A percentile compares a stretch with the other conserved stretches of the same genome.
Evolutionary conservation across 2,113 vertebrate genomes (phyloP).

Genomic region (Cacatua alba): DNA sequence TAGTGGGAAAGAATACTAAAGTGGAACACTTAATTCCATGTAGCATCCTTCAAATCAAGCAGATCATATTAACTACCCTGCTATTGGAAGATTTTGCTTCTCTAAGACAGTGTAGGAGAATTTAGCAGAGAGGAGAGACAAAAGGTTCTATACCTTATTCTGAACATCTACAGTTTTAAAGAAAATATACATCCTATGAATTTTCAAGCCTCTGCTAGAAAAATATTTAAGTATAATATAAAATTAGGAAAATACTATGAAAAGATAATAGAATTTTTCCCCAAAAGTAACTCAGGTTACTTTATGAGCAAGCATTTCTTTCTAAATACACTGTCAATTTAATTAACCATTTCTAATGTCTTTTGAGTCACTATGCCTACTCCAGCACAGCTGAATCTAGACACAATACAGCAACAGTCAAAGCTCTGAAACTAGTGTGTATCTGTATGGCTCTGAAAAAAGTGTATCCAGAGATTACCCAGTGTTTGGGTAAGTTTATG

Average conservation of each 20-base stretch:
- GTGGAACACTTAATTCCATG: neutral
- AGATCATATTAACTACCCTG: too few species aligned
- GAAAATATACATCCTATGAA: neutral
- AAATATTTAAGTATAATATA: neutral
- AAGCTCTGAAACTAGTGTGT: neutral
- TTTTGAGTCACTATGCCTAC: neutral
- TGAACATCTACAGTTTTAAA: neutral
- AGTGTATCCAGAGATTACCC: neutral
- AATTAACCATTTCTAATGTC: neutral
- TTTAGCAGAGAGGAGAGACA: neutral
- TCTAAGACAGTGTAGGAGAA: neutral
- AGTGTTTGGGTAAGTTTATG: neutral
- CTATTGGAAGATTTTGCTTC: neutral
- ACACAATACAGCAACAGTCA: neutral
- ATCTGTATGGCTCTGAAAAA: neutral
- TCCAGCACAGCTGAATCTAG: neutral
- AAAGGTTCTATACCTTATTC: neutral
- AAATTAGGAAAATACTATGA: neutral
- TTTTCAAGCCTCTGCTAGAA: neutral
- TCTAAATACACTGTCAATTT: neutral
- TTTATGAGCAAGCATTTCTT: neutral
- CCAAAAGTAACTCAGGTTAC: neutral
- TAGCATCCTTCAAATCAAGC: neutral
- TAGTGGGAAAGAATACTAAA: neutral
- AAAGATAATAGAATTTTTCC: neutral